These are phyloP conservation scores for Leuciscus waleckii DNA, from an alignment of 2,797 vertebrate species.

Conservation along the genomic window DNA sequence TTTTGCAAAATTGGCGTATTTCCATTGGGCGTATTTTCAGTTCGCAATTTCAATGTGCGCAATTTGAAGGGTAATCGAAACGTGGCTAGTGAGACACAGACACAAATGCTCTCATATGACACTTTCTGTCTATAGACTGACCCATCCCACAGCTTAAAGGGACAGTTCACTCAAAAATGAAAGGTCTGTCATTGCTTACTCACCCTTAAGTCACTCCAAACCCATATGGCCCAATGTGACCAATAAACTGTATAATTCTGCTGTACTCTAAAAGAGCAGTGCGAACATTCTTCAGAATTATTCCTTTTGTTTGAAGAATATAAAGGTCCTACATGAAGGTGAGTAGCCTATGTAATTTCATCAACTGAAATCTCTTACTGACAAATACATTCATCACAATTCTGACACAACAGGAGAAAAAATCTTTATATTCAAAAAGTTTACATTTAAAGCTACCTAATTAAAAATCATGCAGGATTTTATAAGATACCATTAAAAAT, in stretches of 20 bases:
- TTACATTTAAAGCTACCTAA: constrained; percentile 27
- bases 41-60: too few relatives aligned
- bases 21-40: too few relatives aligned
- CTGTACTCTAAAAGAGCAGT: background rate
- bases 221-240: background rate
- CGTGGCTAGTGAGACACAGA: background rate
- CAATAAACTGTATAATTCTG: background rate
- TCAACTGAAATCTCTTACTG: constrained; percentile 26
- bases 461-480: constrained; percentile 34
- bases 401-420: constrained; percentile 22
- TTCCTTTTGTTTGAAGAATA: background rate
- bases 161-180: background rate
- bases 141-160: background rate
- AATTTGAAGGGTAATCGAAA: too few relatives aligned
- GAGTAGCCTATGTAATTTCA: background rate
- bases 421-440: background rate
- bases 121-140: background rate
- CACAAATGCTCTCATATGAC: constrained; percentile 1
- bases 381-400: constrained; percentile 40
- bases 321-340: background rate
- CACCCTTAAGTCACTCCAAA: background rate
- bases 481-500: constrained; percentile 15
- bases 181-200: background rate
- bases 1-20: too few relatives aligned
- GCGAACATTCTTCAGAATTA: background rate